Evolutionary conservation across 37 sponge, comb jelly and placozoan genomes (phyloP), one percentile per base, ranked within the genome.

Genomic region (Theonella swinhoei): DNA sequence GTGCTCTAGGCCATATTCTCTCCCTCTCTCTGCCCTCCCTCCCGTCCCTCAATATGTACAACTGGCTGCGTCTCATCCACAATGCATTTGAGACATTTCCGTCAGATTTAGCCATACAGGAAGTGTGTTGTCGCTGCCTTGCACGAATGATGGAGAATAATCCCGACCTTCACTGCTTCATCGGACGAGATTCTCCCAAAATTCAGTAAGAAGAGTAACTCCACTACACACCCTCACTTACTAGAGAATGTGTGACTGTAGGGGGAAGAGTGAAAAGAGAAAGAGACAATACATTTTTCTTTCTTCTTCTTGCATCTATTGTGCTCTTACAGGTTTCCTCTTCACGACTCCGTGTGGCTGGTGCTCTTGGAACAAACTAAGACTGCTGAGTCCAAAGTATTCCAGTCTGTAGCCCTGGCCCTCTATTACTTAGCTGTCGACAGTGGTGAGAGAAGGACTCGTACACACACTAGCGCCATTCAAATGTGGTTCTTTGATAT

Each of bases 101-200:
- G 2, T 40, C 60, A 11, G 41, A 77, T 24, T 37, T 38, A 1
- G 68, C 54, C n/a, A 28, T 76, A 32, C 76, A 78, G 67, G 91
- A 78, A 62, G 82, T 71, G 28, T 54, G 78, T 30, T 86, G 87
- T 33, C 72, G 64, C 35, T 61, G 68, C 20, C 70, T 91, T 67
- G 83, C 82, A 3, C n/a, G 63, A 24, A 62, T 91, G 19, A 62
- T 91, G 23, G 72, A 76, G 67, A 33, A 59, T 25, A 41, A 68
- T 28, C 76, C 76, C 0, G 2, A 69, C 60, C 62, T 88, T 9
- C 77, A 81, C 61, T 34, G 42, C 24, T 41, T 26, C 42, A 76
- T 88, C 30, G 78, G 86, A 47, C 78, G 54, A 47, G 54, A 47
- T 14, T 47, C 54, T 7, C 54, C 54, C 54, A 47, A 47, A 14